phyloP scores from a whole-genome alignment of 1,140 invertebrate genomes.

The Globodera rostochiensis region DNA sequence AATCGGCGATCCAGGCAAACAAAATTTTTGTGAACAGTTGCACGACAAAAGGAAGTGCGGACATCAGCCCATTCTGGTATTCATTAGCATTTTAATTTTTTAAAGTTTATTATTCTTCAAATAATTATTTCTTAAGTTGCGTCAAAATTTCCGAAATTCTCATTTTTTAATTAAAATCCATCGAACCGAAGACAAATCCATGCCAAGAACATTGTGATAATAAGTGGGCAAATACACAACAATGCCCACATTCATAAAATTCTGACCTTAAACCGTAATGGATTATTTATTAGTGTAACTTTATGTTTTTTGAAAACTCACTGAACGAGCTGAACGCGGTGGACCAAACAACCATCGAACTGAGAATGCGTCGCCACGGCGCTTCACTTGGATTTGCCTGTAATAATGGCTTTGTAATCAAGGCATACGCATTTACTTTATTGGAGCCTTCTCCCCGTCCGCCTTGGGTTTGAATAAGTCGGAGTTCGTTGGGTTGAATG shows the following conservation, averaged over 20 bases:
- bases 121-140: no score
- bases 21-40: conserved; percentile 63
- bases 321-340: conserved; percentile 55
- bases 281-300: background rate
- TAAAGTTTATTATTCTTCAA: no score
- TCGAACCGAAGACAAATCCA: conserved; percentile 57
- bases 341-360: conserved; percentile 61
- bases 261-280: background rate
- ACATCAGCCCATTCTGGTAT: conserved; percentile 60
- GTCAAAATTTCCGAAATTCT: no score
- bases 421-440: background rate
- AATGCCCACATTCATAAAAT: conserved; percentile 65
- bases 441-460: background rate
- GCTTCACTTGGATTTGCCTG: conserved; percentile 8
- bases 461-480: conserved; percentile 40
- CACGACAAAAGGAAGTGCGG: conserved; percentile 61
- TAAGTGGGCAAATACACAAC: conserved; percentile 64
- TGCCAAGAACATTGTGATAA: conserved; percentile 60
- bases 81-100: conserved; percentile 21
- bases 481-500: conserved; percentile 46
- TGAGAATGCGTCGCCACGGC: conserved; percentile 50
- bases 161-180: background rate
- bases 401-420: background rate
- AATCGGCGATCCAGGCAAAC: conserved; percentile 60
- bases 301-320: conserved; percentile 32